Evolutionary conservation across 2,888 invertebrate species (phyloP).

Genomic region (Acleris laterana): DNA sequence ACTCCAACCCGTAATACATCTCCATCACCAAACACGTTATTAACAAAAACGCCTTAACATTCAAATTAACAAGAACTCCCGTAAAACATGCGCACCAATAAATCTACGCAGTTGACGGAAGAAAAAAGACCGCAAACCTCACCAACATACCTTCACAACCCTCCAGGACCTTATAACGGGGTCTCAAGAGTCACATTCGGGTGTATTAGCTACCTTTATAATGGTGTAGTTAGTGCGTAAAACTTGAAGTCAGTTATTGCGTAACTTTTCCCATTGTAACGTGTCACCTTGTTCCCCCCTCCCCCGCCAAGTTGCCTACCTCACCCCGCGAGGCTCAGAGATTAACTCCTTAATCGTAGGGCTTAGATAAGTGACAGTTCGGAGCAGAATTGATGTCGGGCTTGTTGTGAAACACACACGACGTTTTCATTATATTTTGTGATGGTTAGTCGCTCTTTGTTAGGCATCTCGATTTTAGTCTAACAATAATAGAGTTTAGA

Average conservation of each 20-base stretch:
- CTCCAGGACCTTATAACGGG: conserved; percentile 43
- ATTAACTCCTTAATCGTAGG: conserved; percentile 29
- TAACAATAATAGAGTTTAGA: too few species aligned
- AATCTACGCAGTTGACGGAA: conserved; percentile 59
- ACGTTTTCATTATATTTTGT: too few species aligned
- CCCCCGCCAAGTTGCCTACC: conserved; percentile 2
- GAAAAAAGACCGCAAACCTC: conserved; percentile 50
- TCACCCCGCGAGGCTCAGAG: conserved; percentile 6
- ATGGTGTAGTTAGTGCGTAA: conserved; percentile 40
- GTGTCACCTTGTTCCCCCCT: conserved; percentile 52
- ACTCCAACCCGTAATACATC: background rate
- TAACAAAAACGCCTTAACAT: conserved; percentile 20
- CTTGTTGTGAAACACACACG: conserved; percentile 3
- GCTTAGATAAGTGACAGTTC: conserved; percentile 28
- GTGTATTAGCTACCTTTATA: conserved; percentile 41
- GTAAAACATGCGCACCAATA: conserved; percentile 58
- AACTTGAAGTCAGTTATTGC: conserved; percentile 61
- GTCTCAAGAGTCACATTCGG: conserved; percentile 50
- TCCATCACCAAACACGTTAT: conserved; percentile 12
- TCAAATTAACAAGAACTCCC: conserved; percentile 43
- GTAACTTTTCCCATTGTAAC: conserved; percentile 72
- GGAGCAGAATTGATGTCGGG: conserved; percentile 3
- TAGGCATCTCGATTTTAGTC: too few species aligned
- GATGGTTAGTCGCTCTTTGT: too few species aligned
- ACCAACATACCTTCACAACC: conserved; percentile 41